phyloP scores from a whole-genome alignment of 2,113 vertebrate species.

The Boulengeromyrus knoepffleri region DNA sequence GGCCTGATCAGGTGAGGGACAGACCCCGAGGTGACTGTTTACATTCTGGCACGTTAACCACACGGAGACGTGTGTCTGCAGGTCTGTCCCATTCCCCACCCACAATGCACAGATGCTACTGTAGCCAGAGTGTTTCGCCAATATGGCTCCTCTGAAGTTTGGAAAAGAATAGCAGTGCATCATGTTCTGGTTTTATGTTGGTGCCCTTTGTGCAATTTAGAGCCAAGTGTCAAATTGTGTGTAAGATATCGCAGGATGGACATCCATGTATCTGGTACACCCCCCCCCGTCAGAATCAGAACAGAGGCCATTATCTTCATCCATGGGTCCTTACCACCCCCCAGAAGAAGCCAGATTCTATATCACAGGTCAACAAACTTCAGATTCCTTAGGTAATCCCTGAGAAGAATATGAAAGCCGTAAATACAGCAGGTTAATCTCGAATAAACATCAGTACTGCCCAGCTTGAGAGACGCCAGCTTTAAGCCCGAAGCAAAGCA shows the following conservation, averaged over 20 bases:
- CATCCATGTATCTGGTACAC: neutral
- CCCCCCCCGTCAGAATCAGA: neutral
- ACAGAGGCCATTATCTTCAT: neutral
- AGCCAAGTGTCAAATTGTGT: neutral
- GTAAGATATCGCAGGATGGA: neutral
- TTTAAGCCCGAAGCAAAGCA: neutral
- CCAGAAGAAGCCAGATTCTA: neutral
- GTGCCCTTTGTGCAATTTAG: neutral
- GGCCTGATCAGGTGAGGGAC: neutral
- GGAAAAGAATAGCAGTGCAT: neutral
- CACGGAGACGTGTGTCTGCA: conserved; percentile 3
- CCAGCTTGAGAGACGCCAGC: neutral
- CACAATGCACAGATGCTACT: neutral
- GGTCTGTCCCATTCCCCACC: neutral
- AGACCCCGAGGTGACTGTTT: neutral
- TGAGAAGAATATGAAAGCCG: neutral
- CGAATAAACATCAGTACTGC: neutral
- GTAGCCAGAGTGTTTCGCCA: neutral
- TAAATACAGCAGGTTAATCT: neutral
- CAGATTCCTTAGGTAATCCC: neutral
- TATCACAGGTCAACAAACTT: neutral
- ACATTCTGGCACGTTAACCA: conserved; percentile 3
- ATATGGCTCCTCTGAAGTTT: neutral
- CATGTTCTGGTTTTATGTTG: neutral
- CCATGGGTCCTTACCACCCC: neutral